These are phyloP conservation scores for Hypercompe scribonia DNA, from an alignment of 2,888 invertebrate species.

Conservation along the genomic window DNA sequence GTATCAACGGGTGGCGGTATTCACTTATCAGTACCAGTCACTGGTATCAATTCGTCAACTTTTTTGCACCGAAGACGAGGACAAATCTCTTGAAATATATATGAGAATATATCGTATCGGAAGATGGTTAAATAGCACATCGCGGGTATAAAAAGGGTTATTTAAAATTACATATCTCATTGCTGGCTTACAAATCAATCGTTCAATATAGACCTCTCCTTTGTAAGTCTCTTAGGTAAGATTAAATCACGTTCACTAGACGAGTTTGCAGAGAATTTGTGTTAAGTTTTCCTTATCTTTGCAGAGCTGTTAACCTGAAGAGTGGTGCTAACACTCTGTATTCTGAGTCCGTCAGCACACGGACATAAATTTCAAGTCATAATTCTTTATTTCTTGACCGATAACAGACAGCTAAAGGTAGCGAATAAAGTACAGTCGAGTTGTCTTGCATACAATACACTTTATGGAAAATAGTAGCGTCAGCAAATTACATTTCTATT, in stretches of 20 bases:
- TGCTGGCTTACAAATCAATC: not conserved
- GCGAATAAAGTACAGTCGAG: conserved; percentile 25
- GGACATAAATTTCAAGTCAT: not conserved
- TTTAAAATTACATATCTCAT: not conserved
- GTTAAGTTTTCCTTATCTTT: too few relatives aligned
- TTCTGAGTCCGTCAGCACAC: too few relatives aligned
- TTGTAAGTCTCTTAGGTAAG: too few relatives aligned
- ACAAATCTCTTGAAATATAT: not conserved
- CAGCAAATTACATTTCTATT: conserved; percentile 17
- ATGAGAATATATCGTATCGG: not conserved
- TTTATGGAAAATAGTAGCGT: conserved; percentile 49
- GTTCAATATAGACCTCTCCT: too few relatives aligned
- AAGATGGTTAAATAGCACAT: not conserved
- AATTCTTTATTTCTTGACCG: conserved; percentile 20
- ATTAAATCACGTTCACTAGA: too few relatives aligned
- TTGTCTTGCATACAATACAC: conserved; percentile 55
- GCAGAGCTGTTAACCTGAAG: too few relatives aligned
- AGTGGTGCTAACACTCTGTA: too few relatives aligned
- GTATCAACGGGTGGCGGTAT: too few relatives aligned
- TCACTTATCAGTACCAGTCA: too few relatives aligned
- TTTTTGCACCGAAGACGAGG: too few relatives aligned
- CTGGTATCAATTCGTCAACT: too few relatives aligned
- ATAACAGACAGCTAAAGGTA: conserved; percentile 20
- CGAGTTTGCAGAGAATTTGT: too few relatives aligned
- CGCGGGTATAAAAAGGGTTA: not conserved